These are phyloP conservation scores for Melanocharis versteri DNA, from an alignment of 2,113 vertebrate genomes.

Conservation along the genomic window DNA sequence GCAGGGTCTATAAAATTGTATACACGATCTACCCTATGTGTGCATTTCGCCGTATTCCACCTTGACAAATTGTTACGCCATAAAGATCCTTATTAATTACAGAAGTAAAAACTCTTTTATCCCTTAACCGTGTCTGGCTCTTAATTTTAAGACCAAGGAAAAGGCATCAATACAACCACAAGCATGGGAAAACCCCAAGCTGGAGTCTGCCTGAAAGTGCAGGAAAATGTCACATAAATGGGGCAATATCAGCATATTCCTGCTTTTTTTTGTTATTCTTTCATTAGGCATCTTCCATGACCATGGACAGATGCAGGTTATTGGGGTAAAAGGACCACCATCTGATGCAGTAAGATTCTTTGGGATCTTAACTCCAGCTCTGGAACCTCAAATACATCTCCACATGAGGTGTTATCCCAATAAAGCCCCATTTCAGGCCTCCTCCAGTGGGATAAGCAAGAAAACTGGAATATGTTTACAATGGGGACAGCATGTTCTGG, in stretches of 20 bases:
- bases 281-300: background rate
- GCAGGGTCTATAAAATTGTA: too few relatives aligned
- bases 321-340: background rate
- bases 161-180: background rate
- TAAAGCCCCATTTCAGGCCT: background rate
- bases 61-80: too few relatives aligned
- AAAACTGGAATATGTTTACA: background rate
- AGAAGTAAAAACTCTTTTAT: too few relatives aligned
- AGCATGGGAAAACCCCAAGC: background rate
- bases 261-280: background rate
- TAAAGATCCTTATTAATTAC: too few relatives aligned
- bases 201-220: background rate
- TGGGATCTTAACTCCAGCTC: background rate
- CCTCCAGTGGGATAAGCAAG: background rate
- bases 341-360: background rate
- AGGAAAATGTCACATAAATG: background rate
- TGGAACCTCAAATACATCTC: background rate
- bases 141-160: too few relatives aligned
- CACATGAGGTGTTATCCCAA: background rate
- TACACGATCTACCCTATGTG: too few relatives aligned
- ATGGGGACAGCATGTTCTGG: background rate
- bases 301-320: background rate
- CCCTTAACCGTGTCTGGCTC: too few relatives aligned
- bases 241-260: background rate
- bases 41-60: too few relatives aligned